Evolutionary conservation across 2,888 invertebrate species (phyloP), one percentile per base, ranked within the genome.

Genomic region (Heliothis peltigera): DNA sequence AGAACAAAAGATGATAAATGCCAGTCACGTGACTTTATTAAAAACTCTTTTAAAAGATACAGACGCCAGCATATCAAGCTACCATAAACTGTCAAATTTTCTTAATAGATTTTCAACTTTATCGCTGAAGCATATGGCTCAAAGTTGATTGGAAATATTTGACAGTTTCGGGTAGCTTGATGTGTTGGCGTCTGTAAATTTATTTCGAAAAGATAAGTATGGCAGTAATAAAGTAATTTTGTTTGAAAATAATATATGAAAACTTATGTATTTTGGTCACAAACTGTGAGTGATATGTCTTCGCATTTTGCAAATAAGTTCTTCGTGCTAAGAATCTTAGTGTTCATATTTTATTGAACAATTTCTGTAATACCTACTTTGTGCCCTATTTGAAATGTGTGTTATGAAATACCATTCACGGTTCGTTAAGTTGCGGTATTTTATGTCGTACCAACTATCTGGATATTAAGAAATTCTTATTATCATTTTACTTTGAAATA

Each of bases 261-360:
- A 56, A 28, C 4, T 56, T 62, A 47, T 43, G 44, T 8, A 65
- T 76, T 70, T 53, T 17, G 48, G 47, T 56, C 49, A 57, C 22
- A 64, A 64, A 48, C 56, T 59, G 4, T 19, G 19, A 54, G 10
- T 57, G 46, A 32, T 17, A 52, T 32, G 18, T 55, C 63, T 55
- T 44, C 28, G 63, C 8, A 25, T 42, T 32, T 46, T 6, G 17
- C 42, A 74, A 62, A 74, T 62, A 44, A 52, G 49, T 43, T 46
- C 0, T 19, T 55, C 49, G 49, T 59, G 60, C 32, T 49, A 7
- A 43, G 47, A 65, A 64, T 57, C 49, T 19, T 22, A 19, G 17
- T 35, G 32, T 42, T n/a, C 43, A 57, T 43, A 42, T 65, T 55
- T 69, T 8, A 15, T 4, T 5, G 7, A 12, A 21, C 46, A 55